phyloP scores from a whole-genome alignment of 2,113 vertebrate genomes.

The Ranitomeya imitator region DNA sequence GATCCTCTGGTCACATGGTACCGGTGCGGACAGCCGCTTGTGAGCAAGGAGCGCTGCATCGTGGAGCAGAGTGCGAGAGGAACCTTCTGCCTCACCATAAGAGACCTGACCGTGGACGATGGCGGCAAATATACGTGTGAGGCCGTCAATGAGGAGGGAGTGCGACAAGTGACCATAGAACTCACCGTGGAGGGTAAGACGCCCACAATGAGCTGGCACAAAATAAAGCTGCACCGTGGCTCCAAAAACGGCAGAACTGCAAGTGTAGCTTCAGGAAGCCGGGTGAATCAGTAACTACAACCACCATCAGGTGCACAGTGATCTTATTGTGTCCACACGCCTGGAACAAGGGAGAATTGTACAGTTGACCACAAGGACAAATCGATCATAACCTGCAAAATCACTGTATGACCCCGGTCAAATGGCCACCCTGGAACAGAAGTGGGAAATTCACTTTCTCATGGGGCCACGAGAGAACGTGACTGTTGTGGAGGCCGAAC shows the following conservation, averaged over 20 bases:
- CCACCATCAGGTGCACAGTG: neutral
- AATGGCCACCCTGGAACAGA: too few species aligned
- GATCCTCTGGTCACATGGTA: conserved; percentile 88
- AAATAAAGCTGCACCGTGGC: neutral
- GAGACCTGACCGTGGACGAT: conserved; percentile 74
- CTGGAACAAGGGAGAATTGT: neutral
- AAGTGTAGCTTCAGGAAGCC: neutral
- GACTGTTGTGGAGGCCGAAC: too few species aligned
- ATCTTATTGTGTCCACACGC: neutral
- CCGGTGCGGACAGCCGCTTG: conserved; percentile 79
- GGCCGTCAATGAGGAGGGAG: conserved; percentile 80
- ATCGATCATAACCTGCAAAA: neutral
- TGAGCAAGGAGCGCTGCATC: conserved; percentile 70
- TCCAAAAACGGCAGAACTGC: neutral
- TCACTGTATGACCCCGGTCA: neutral
- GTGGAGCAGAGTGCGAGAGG: conserved; percentile 76
- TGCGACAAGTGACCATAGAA: conserved; percentile 86
- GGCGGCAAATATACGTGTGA: conserved; percentile 87
- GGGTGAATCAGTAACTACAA: neutral
- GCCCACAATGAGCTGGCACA: fast-evolving
- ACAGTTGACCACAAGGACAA: neutral
- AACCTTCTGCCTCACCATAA: conserved; percentile 82
- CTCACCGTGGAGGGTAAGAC: conserved; percentile 84
- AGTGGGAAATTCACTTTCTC: too few species aligned
- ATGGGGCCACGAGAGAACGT: too few species aligned